phyloP scores from a whole-genome alignment of 2,888 invertebrate species.

The Apamea monoglypha region DNA sequence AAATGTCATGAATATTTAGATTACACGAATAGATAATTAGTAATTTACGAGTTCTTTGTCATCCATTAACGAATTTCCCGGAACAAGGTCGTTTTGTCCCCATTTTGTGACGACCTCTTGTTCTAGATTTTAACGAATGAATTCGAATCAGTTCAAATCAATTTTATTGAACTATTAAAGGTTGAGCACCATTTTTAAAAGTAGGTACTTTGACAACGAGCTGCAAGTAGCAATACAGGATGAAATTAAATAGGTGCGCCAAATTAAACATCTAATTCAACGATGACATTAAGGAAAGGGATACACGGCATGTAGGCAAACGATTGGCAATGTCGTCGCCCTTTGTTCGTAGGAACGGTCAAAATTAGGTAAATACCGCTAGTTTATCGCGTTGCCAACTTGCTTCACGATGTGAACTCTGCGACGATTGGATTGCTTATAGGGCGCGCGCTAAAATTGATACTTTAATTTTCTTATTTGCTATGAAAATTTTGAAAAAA shows the following conservation, averaged over 20 bases:
- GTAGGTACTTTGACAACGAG: too few relatives aligned
- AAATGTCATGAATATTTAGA: conserved; percentile 51
- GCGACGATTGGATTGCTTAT: background rate
- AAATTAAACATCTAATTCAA: background rate
- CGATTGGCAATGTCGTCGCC: too few relatives aligned
- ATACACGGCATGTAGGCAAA: too few relatives aligned
- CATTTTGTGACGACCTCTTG: conserved; percentile 54
- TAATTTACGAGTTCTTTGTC: conserved; percentile 69
- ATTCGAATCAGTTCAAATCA: background rate
- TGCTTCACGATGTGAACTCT: background rate
- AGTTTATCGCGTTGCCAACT: background rate
- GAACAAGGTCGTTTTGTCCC: conserved; percentile 60
- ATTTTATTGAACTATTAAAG: conserved; percentile 10
- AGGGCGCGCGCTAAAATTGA: too few relatives aligned
- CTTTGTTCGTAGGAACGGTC: background rate
- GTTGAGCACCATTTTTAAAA: background rate
- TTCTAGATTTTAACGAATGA: background rate
- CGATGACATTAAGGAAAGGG: background rate
- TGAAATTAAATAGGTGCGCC: background rate
- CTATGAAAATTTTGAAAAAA: too few relatives aligned
- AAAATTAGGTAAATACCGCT: background rate
- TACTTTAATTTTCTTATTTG: background rate
- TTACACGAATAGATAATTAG: conserved; percentile 56
- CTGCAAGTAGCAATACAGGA: background rate
- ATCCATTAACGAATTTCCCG: conserved; percentile 79